These are phyloP conservation scores for Oreochromis mossambicus DNA, from an alignment of 2,797 vertebrate species.

Conservation along the genomic window DNA sequence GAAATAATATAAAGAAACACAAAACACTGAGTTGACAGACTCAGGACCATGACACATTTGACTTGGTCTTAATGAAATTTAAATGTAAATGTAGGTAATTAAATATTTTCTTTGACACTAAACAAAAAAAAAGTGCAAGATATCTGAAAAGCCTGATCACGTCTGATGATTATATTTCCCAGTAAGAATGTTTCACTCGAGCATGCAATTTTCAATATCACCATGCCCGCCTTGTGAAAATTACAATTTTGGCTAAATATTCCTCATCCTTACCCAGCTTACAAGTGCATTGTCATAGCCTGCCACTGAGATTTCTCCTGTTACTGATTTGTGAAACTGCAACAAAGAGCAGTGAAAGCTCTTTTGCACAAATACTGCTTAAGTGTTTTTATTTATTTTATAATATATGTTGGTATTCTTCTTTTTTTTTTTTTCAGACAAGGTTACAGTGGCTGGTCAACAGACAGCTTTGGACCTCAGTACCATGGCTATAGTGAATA, in stretches of 20 bases:
- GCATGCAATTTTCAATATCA: not conserved
- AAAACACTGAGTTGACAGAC: no score
- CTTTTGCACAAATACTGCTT: not conserved
- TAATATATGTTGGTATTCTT: not conserved
- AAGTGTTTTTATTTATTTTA: not conserved
- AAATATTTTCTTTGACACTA: not conserved
- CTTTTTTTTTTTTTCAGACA: constrained; percentile 69
- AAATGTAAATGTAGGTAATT: not conserved
- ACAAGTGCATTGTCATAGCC: not conserved
- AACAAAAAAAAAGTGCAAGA: not conserved
- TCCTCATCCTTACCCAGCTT: not conserved
- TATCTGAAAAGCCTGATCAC: not conserved
- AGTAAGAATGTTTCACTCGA: not conserved
- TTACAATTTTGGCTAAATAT: not conserved
- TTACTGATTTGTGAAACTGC: not conserved
- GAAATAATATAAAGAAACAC: no score
- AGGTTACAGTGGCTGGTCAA: constrained; percentile 85
- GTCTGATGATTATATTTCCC: not conserved
- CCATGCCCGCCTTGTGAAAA: constrained; percentile 1
- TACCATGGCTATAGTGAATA: constrained; percentile 92
- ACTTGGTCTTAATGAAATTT: not conserved
- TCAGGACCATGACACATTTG: not conserved
- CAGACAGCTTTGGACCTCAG: constrained; percentile 87
- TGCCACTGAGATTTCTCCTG: not conserved
- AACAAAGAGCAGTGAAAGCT: not conserved